phyloP scores from a whole-genome alignment of 1,140 invertebrate genomes.

The Trichonephila inaurata region DNA sequence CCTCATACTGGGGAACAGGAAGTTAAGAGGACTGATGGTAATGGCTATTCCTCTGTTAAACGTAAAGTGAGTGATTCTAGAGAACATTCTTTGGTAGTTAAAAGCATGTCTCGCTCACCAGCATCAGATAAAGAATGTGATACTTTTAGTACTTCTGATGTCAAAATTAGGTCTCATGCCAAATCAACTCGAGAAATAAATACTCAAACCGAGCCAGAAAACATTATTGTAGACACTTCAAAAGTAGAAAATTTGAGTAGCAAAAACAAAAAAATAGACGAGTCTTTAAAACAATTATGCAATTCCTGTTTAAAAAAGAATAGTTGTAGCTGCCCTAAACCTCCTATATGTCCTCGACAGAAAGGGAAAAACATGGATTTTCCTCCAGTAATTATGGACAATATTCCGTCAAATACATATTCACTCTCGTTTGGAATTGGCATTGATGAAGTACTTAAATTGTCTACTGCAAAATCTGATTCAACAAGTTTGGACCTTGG shows the following conservation, averaged over 20 bases:
- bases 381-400: slow-evolving; percentile 68
- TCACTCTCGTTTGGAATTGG: slow-evolving; percentile 62
- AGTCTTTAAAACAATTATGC: not conserved
- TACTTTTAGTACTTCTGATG: slow-evolving; percentile 3
- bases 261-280: not conserved
- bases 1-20: slow-evolving; percentile 9
- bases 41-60: not conserved
- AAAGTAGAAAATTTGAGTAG: slow-evolving; percentile 14
- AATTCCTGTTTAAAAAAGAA: slow-evolving; percentile 19
- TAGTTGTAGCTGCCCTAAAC: slow-evolving; percentile 48
- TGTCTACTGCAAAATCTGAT: not conserved
- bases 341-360: not conserved
- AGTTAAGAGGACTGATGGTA: not conserved
- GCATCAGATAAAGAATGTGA: not conserved
- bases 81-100: not conserved
- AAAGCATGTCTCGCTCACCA: not conserved
- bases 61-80: slow-evolving; percentile 45
- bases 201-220: slow-evolving; percentile 70
- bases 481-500: not conserved
- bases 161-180: slow-evolving; percentile 31
- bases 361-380: slow-evolving; percentile 42
- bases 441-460: slow-evolving; percentile 57
- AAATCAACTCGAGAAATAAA: slow-evolving; percentile 70
- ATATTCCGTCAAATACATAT: slow-evolving; percentile 16
- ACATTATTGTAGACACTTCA: not conserved